Conservation (phyloP, 35 echinoderm and acorn worm species). For the Ptychodera flava region DNA sequence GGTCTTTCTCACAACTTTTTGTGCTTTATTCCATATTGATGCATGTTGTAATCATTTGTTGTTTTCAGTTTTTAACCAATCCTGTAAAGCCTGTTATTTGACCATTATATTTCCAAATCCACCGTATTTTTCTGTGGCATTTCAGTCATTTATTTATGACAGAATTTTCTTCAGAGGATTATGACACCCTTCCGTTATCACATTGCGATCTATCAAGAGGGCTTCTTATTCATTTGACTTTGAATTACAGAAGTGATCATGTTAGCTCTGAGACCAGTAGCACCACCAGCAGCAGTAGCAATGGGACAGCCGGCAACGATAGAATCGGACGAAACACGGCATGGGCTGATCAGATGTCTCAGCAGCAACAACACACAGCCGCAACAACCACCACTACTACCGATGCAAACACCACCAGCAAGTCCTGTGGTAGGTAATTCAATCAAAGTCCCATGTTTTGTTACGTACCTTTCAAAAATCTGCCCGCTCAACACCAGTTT, state of each 20-base stretch:
- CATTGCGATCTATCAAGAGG: too few species aligned
- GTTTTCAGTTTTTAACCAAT: too few species aligned
- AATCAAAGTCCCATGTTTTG: neutral
- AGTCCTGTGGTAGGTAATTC: neutral
- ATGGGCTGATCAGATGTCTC: neutral
- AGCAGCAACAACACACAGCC: neutral
- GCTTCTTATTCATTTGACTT: too few species aligned
- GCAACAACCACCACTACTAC: neutral
- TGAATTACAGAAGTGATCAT: neutral
- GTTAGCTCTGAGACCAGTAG: neutral
- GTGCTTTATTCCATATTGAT: too few species aligned
- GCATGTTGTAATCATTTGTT: too few species aligned
- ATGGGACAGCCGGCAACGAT: neutral
- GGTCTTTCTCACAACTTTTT: too few species aligned
- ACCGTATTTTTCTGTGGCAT: neutral
- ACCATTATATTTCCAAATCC: neutral
- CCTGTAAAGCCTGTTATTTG: neutral
- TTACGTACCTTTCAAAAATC: too few species aligned
- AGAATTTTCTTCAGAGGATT: too few species aligned
- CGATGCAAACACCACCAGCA: neutral
- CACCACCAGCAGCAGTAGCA: neutral
- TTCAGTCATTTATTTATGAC: neutral
- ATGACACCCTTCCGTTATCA: too few species aligned
- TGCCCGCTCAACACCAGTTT: too few species aligned
- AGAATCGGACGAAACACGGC: neutral